These are phyloP conservation scores for Aegithalos caudatus DNA, from an alignment of 2,113 vertebrate species.

Conservation along the genomic window DNA sequence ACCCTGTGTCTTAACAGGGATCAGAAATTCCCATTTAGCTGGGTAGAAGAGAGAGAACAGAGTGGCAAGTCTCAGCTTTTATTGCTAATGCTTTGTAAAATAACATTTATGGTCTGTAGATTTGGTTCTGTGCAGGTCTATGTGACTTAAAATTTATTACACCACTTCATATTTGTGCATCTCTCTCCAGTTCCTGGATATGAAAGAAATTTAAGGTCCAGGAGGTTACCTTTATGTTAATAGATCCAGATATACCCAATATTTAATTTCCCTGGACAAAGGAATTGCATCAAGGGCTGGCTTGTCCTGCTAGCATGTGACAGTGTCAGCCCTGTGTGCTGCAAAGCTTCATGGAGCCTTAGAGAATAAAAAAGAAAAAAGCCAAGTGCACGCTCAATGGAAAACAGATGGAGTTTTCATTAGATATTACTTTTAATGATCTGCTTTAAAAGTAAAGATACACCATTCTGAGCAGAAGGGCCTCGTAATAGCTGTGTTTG, in stretches of 20 bases:
- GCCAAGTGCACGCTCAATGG: background rate
- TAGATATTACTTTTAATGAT: conserved; percentile 44
- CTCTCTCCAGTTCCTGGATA: background rate
- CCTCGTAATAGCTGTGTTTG: conserved; percentile 4
- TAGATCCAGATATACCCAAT: background rate
- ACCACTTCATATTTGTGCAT: background rate
- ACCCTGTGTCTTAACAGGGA: background rate
- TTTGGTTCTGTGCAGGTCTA: background rate
- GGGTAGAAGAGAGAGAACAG: background rate
- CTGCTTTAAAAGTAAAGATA: conserved; percentile 36
- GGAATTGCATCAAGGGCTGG: background rate
- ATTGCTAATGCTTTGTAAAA: background rate
- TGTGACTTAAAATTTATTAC: background rate
- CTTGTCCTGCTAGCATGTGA: background rate
- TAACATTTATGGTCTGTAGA: background rate
- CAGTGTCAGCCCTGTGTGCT: conserved; percentile 16
- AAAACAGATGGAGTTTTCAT: conserved; percentile 54
- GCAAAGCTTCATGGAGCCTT: background rate
- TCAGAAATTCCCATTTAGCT: background rate
- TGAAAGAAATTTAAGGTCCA: background rate
- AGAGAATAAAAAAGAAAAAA: background rate
- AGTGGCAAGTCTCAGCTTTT: background rate
- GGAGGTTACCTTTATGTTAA: background rate
- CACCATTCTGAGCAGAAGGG: conserved; percentile 3
- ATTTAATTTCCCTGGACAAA: background rate